Percentiles rank a stretch among this genome's conserved stretches.
phyloP scores from a whole-genome alignment of 1,140 invertebrate species.

The Drosophila pruinosa region DNA sequence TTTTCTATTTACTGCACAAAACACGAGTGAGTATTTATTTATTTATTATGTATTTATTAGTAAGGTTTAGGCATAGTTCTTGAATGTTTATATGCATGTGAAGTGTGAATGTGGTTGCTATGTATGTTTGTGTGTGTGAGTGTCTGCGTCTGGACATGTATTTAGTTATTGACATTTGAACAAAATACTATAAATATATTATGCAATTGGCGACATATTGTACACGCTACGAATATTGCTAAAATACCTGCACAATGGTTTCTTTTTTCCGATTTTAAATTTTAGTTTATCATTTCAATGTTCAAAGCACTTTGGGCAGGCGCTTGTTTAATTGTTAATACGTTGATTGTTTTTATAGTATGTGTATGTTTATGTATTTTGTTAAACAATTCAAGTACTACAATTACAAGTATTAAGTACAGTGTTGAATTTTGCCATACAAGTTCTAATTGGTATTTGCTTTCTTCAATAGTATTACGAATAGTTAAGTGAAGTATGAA shows the following conservation, averaged over 20 bases:
- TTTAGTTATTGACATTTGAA: constrained; percentile 32
- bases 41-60: constrained; percentile 47
- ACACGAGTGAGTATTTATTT: constrained; percentile 18
- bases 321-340: constrained; percentile 70
- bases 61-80: constrained; percentile 29
- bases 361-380: constrained; percentile 4
- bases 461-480: background rate
- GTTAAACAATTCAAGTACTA: background rate
- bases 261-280: constrained; percentile 4
- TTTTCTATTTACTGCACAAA: constrained; percentile 54
- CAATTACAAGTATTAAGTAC: background rate
- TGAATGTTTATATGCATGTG: constrained; percentile 75
- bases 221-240: constrained; percentile 77
- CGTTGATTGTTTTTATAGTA: constrained; percentile 50
- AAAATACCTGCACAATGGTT: constrained; percentile 71
- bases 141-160: constrained; percentile 25
- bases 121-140: constrained; percentile 25
- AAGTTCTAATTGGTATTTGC: background rate
- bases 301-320: constrained; percentile 70
- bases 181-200: constrained; percentile 55
- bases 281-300: constrained; percentile 15
- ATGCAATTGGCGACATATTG: constrained; percentile 73
- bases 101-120: constrained; percentile 30
- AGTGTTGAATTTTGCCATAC: background rate
- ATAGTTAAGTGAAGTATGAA: constrained; percentile 23